Evolutionary conservation across 2,888 invertebrate species (phyloP).

Genomic region (Parnassius apollo): DNA sequence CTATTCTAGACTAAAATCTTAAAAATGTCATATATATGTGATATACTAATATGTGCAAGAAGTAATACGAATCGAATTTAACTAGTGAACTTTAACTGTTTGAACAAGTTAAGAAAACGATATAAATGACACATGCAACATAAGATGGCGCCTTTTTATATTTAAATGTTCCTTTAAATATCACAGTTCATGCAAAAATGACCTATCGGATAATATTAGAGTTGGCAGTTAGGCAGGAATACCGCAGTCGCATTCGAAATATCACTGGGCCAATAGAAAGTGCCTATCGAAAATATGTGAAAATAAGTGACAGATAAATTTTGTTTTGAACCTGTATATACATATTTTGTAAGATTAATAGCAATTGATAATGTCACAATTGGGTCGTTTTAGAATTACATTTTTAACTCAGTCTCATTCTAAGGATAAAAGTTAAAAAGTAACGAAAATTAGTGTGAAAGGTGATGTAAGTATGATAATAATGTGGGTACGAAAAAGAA

Average conservation of each 20-base stretch:
- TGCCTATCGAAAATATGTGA: conserved; percentile 44
- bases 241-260: conserved; percentile 56
- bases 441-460: no score
- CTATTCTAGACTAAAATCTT: no score
- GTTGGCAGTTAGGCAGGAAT: conserved; percentile 56
- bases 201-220: conserved; percentile 54
- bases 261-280: conserved; percentile 68
- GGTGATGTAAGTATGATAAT: no score
- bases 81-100: not conserved
- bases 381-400: no score
- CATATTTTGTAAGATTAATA: no score
- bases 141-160: not conserved
- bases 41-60: not conserved
- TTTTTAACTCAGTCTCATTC: no score
- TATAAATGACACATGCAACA: not conserved
- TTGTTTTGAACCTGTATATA: no score
- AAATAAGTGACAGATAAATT: conserved; percentile 27
- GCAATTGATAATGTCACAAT: no score
- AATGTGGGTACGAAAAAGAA: no score
- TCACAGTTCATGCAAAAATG: conserved; percentile 64
- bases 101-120: not conserved
- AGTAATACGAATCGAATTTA: not conserved
- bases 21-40: no score
- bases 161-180: conserved; percentile 38
- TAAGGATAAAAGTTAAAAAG: no score